Base-by-base conservation (phyloP, 2,888 invertebrate species). In the Daptonema setosum region DNA sequence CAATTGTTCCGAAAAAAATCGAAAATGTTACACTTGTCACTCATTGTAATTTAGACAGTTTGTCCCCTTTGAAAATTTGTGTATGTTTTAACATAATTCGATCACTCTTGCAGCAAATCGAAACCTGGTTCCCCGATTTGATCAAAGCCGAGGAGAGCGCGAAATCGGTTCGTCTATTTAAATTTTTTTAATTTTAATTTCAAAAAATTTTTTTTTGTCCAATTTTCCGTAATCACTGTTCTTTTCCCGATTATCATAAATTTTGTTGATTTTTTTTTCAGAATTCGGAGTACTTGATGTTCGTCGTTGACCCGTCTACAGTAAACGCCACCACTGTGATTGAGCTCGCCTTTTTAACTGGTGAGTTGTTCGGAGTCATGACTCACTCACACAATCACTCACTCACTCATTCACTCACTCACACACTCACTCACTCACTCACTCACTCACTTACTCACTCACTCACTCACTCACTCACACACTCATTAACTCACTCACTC, bases 131-230 rank as follows among this genome's bases (percentile, higher is more conserved):
- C 25, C 24, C 28, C 8, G 53, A 45, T 28, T 22, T 52, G 52
- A 53, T 56, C n/a, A 14, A 56, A 22, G 5, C 1, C 47, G 56
- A 56, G 29, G 56, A 56, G 48, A 2, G 14, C 17, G 56, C 56
- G 5, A 56, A 56, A 28, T 8, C 3, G 50, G 55, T 55, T 5
- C 14, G 28, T 17, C 8, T 28, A 8, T 26, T 8, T 3, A 8
- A 52, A 8, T 14, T 24, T 52, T 28, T 28, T 26, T 28, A 5
- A 14, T 20, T 48, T 35, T 35, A 11, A 8, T 35, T 35, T 35
- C 35, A 35, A 8, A 35, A 35, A 35, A 35, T 35, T 35, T 8
- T 35, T 35, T 17, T 35, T 8, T 35, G 8, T 35, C 35, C 8
- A 11, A 35, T 35, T 35, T 35, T 35, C 35, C 8, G 8, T 25